These are phyloP conservation scores for Coracopsis vasa DNA, from an alignment of 2,113 vertebrate species.

Conservation along the genomic window DNA sequence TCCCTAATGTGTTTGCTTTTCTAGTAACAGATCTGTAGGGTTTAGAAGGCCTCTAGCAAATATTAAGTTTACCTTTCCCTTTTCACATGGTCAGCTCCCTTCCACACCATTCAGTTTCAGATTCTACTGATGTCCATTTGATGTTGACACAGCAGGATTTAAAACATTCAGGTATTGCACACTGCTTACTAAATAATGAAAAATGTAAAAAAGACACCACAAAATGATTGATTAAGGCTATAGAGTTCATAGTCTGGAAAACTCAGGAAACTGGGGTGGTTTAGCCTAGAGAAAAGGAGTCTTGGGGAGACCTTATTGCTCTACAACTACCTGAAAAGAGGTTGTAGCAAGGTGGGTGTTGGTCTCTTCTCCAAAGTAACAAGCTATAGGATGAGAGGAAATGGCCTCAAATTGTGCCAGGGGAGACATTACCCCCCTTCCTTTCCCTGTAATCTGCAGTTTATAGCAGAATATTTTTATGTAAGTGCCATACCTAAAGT, in stretches of 20 bases:
- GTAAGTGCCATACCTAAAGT: background rate
- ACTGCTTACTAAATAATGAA: background rate
- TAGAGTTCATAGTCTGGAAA: background rate
- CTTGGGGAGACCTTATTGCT: background rate
- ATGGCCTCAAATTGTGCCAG: background rate
- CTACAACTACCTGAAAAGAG: background rate
- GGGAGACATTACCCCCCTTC: background rate
- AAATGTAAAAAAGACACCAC: background rate
- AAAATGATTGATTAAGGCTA: background rate
- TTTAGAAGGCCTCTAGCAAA: background rate
- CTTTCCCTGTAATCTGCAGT: background rate
- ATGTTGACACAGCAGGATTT: background rate
- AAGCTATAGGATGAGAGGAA: background rate
- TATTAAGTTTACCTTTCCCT: background rate
- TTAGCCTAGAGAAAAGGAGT: background rate
- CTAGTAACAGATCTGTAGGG: background rate
- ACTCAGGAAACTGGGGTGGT: background rate
- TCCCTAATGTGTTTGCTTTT: background rate
- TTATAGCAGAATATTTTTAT: background rate
- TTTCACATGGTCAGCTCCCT: background rate
- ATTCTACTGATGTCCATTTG: background rate
- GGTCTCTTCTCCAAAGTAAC: background rate
- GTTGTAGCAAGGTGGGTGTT: background rate
- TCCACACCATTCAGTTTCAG: background rate
- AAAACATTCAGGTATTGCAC: background rate